Percentiles rank a stretch among this genome's conserved stretches.
Conservation (phyloP, 2,113 vertebrate species). For the Pachypanchax playfairii region DNA sequence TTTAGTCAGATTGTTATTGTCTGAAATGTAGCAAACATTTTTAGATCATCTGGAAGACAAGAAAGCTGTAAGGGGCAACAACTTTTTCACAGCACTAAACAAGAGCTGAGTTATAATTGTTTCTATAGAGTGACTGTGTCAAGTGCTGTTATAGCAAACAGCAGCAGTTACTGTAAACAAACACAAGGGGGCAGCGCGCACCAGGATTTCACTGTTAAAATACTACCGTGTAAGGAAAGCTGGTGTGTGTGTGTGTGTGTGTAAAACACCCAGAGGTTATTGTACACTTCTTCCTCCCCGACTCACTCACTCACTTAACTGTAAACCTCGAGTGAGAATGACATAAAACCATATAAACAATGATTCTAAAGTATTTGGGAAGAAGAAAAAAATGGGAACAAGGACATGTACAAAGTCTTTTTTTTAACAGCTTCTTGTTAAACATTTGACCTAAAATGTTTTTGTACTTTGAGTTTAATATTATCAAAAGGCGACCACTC, state of each 20-base stretch:
- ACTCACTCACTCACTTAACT: not conserved
- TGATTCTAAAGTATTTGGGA: not conserved
- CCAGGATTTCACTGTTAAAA: constrained; percentile 44
- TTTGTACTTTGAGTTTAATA: too few relatives aligned
- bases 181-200: constrained; percentile 70
- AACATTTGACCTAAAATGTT: too few relatives aligned
- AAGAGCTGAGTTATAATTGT: too few relatives aligned
- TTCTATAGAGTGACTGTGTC: constrained; percentile 16
- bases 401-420: too few relatives aligned
- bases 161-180: constrained; percentile 47
- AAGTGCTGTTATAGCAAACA: not conserved
- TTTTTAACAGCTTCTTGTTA: too few relatives aligned
- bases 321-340: constrained; percentile 11
- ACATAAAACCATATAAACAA: constrained; percentile 17
- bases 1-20: too few relatives aligned
- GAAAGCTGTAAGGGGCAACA: too few relatives aligned
- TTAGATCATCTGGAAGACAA: too few relatives aligned
- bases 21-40: too few relatives aligned
- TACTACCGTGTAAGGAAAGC: constrained; percentile 52
- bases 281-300: constrained; percentile 21
- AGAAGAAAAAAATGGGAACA: not conserved
- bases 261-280: constrained; percentile 50
- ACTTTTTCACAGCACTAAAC: too few relatives aligned
- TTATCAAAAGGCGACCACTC: too few relatives aligned
- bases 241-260: constrained; percentile 44